Evolutionary conservation across 2,888 invertebrate species (phyloP), one percentile per base, ranked within the genome.

Genomic region (Aphodius sticticus): DNA sequence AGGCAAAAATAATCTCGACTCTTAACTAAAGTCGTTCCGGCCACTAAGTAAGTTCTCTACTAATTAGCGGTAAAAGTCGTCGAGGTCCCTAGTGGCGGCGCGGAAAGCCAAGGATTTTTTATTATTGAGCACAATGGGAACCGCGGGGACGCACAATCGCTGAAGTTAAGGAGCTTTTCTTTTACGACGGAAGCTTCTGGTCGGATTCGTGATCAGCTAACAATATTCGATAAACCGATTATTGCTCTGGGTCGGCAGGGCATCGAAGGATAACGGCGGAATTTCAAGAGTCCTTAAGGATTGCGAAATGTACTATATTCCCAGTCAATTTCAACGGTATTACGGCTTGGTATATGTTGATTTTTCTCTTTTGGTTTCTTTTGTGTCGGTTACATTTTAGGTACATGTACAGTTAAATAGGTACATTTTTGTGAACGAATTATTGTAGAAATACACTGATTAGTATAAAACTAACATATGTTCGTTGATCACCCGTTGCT

Each of bases 111-210:
- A 26, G 53, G 53, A 53, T 53, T 53, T 53, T 53, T 53, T 53
- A 53, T 53, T 53, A 53, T 38, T 38, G 7, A 53, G 53, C 53
- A 53, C 53, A 53, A 53, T 53, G 53, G 53, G 53, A 53, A 53
- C 53, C 53, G 12, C 53, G 53, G 12, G 53, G 53, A 9, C 53
- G 53, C 53, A 53, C 53, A 53, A 53, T 53, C 53, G 53, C 53
- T 53, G 53, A 53, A 53, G 53, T 53, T 53, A 53, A 53, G 53
- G 53, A 53, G 53, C 53, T 53, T 53, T 53, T 53, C 53, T 53
- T 53, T 53, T 53, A 53, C 53, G 53, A 53, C 53, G 1, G 53
- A 7, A 53, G 53, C 53, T 53, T 53, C 53, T 5, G 53, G 9
- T 53, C 53, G 53, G 7, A 53, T 53, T 53, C 53, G 53, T 53